These are phyloP conservation scores for Parapristionchus giblindavisi DNA, from an alignment of 2,888 invertebrate genomes.

Conservation along the genomic window DNA sequence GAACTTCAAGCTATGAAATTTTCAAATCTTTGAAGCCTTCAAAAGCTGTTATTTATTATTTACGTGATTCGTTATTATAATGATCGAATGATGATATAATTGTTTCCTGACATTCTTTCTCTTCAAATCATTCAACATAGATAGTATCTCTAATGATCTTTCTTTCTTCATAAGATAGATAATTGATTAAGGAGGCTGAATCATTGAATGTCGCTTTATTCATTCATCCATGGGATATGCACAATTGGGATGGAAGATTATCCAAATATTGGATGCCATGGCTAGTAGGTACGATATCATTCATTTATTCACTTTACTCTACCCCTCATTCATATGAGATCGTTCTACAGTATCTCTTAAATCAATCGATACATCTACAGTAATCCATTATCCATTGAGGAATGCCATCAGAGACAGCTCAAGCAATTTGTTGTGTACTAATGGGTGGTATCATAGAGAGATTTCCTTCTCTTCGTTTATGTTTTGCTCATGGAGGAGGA, in stretches of 20 bases:
- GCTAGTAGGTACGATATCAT: conserved; percentile 72
- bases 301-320: conserved; percentile 41
- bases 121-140: no score
- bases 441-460: conserved; percentile 74
- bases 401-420: conserved; percentile 75
- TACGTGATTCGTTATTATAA: no score
- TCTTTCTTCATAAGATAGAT: background rate
- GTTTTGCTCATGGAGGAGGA: conserved; percentile 75
- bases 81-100: no score
- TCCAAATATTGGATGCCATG: conserved; percentile 75
- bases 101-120: no score
- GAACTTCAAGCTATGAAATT: no score
- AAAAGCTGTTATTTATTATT: no score
- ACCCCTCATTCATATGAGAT: background rate
- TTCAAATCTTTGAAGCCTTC: no score
- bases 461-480: conserved; percentile 73
- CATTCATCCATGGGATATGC: conserved; percentile 77
- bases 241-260: conserved; percentile 72
- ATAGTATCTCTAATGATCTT: no score
- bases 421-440: conserved; percentile 73
- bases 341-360: background rate
- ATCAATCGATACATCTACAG: background rate
- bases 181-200: conserved; percentile 72
- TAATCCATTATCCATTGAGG: conserved; percentile 67
- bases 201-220: conserved; percentile 73